phyloP scores from a whole-genome alignment of 2,113 vertebrate species.

The Leptobrachium leishanense region DNA sequence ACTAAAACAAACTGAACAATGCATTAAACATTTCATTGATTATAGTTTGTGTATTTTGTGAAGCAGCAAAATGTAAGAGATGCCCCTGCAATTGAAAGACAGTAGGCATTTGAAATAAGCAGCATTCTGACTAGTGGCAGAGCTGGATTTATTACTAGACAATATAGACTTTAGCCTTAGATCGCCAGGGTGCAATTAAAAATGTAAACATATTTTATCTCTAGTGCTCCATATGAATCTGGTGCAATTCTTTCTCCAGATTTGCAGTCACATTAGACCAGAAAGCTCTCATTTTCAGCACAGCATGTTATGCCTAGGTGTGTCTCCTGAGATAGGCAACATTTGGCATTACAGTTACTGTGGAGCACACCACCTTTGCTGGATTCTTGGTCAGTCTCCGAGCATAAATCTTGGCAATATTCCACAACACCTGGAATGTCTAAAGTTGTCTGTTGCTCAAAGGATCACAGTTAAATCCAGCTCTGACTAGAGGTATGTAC shows the following conservation, averaged over 20 bases:
- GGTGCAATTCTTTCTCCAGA: no score
- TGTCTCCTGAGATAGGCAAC: no score
- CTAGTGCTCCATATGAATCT: neutral
- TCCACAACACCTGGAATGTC: no score
- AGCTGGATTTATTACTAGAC: neutral
- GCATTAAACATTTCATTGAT: neutral
- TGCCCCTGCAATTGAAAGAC: slow-evolving; percentile 38
- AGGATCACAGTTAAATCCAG: neutral
- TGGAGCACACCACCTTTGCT: no score
- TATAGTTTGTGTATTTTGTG: slow-evolving; percentile 46
- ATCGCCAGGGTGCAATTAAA: neutral
- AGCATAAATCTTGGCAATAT: no score
- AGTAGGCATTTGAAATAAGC: slow-evolving; percentile 49
- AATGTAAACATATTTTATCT: neutral
- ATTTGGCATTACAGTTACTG: no score
- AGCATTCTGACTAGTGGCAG: slow-evolving; percentile 52
- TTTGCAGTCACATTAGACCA: no score
- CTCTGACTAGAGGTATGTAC: slow-evolving; percentile 51
- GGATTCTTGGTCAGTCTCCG: no score
- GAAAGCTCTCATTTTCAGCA: no score
- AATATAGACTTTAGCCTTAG: no score
- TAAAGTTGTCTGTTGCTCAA: neutral
- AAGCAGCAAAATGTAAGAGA: slow-evolving; percentile 27
- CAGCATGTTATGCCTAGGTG: no score
- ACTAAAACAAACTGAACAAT: neutral